A percentile compares a stretch with the other conserved stretches of the same genome.
phyloP scores from a whole-genome alignment of 2,888 invertebrate genomes.

The Mechanitis messenoides region DNA sequence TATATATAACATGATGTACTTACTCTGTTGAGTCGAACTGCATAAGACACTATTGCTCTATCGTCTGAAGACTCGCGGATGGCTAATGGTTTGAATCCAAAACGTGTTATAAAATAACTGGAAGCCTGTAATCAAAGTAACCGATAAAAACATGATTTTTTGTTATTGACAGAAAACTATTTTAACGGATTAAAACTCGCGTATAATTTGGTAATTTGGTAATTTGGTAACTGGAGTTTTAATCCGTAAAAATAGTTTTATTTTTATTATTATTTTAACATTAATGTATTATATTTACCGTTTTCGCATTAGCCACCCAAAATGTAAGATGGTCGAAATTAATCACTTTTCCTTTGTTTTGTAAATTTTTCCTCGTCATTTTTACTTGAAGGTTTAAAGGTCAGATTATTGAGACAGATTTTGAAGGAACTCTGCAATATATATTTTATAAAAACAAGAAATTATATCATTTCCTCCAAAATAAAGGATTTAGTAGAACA shows the following conservation, averaged over 20 bases:
- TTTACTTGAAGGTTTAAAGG: constrained; percentile 35
- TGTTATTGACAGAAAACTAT: background rate
- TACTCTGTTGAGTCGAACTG: constrained; percentile 91
- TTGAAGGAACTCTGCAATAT: background rate
- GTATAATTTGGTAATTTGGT: too few species aligned
- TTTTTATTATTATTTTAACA: too few species aligned
- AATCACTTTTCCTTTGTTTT: constrained; percentile 48
- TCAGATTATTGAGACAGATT: background rate
- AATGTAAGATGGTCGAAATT: constrained; percentile 66
- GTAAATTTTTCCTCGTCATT: constrained; percentile 43
- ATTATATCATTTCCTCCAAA: too few species aligned
- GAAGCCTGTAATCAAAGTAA: constrained; percentile 82
- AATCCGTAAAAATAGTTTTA: background rate
- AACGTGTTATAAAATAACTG: constrained; percentile 90
- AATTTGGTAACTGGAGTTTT: too few species aligned
- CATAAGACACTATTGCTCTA: constrained; percentile 86
- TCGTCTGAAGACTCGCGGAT: constrained; percentile 92
- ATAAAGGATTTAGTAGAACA: too few species aligned
- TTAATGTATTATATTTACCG: constrained; percentile 40
- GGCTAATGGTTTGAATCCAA: constrained; percentile 94
- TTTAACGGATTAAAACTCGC: too few species aligned
- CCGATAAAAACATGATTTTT: background rate
- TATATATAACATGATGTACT: constrained; percentile 20
- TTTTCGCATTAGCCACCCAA: constrained; percentile 66
- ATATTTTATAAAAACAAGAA: too few species aligned